Percentiles rank a stretch among this genome's conserved stretches.
Conservation (phyloP, 2,797 vertebrate genomes). For the Silurus lanzhouensis region DNA sequence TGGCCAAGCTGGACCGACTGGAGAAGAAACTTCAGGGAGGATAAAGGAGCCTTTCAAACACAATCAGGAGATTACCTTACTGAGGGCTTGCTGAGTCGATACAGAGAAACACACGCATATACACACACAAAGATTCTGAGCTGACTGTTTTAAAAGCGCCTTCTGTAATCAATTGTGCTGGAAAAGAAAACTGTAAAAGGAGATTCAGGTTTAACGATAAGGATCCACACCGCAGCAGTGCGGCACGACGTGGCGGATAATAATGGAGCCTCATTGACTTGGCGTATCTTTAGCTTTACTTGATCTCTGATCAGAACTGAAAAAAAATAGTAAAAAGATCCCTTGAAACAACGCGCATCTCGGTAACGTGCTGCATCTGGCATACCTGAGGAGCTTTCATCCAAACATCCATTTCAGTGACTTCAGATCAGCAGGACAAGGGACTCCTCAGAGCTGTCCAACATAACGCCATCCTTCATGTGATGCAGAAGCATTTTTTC, state of each 20-base stretch:
- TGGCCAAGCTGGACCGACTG: constrained; percentile 91
- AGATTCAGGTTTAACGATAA: constrained; percentile 4
- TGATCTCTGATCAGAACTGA: constrained; percentile 22
- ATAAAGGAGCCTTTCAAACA: constrained; percentile 49
- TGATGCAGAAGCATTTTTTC: not conserved
- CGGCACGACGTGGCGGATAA: not conserved
- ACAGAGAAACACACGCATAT: not conserved
- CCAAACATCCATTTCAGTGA: constrained; percentile 3
- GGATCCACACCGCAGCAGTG: not conserved
- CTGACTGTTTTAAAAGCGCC: not conserved
- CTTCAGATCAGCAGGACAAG: not conserved
- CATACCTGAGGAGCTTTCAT: not conserved
- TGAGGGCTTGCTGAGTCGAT: not conserved
- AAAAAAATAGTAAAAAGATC: not conserved
- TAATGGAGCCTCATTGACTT: not conserved
- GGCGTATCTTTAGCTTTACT: constrained; percentile 49
- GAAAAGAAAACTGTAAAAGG: constrained; percentile 6
- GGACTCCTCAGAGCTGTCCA: constrained; percentile 7
- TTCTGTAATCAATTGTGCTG: not conserved
- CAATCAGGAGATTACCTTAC: not conserved
- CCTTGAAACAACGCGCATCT: not conserved
- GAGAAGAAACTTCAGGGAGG: constrained; percentile 83
- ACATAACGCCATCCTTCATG: constrained; percentile 15
- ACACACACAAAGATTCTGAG: not conserved
- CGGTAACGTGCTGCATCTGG: not conserved